Evolutionary conservation across 2,888 invertebrate genomes (phyloP).

Genomic region (Hylaea fasciaria): DNA sequence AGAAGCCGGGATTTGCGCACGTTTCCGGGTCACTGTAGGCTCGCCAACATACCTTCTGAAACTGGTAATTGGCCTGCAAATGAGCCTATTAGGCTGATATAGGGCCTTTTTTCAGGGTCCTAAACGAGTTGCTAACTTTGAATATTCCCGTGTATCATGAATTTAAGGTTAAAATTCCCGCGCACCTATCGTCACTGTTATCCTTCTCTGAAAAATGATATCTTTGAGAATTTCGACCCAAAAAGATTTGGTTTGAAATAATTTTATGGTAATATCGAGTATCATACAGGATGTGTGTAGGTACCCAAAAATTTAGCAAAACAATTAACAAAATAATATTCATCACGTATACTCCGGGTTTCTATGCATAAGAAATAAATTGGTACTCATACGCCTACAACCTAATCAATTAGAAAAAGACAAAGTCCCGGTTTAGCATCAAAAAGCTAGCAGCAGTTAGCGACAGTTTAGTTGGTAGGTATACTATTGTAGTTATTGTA

Average conservation of each 20-base stretch:
- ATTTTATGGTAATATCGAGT: neutral
- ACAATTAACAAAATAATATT: no score
- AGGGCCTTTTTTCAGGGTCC: slow-evolving; percentile 20
- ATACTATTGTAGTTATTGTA: no score
- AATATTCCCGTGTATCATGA: slow-evolving; percentile 25
- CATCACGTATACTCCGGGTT: no score
- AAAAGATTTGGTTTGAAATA: slow-evolving; percentile 4
- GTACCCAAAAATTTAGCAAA: no score
- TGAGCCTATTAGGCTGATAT: slow-evolving; percentile 37
- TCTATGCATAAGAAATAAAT: no score
- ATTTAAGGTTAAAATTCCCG: slow-evolving; percentile 11
- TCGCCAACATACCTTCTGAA: slow-evolving; percentile 27
- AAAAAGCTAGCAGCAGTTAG: no score
- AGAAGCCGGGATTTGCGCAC: slow-evolving; percentile 25
- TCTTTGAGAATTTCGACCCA: slow-evolving; percentile 8
- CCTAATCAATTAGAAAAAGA: no score
- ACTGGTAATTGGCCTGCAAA: slow-evolving; percentile 38
- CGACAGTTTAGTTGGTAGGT: no score
- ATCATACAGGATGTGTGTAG: neutral
- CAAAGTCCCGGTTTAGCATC: no score
- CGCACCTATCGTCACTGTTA: slow-evolving; percentile 4
- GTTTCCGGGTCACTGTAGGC: slow-evolving; percentile 35
- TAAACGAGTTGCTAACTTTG: slow-evolving; percentile 17
- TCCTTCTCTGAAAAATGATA: slow-evolving; percentile 24
- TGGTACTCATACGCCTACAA: no score